phyloP scores from a whole-genome alignment of 2,113 vertebrate genomes.

The Urocynchramus pylzowi region DNA sequence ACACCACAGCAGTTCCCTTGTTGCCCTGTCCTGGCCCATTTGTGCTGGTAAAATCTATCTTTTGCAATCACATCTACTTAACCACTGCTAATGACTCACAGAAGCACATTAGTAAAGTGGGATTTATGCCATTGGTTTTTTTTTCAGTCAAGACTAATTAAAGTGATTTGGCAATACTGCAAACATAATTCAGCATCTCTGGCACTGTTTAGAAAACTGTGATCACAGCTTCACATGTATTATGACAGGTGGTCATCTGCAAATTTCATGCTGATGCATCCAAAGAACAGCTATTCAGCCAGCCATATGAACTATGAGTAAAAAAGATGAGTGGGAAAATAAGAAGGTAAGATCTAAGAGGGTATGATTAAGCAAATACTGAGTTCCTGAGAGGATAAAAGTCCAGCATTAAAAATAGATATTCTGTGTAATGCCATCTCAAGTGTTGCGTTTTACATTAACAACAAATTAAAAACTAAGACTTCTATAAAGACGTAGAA shows the following conservation, averaged over 20 bases:
- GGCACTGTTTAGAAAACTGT: slow-evolving; percentile 33
- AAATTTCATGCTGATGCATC: background rate
- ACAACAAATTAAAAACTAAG: background rate
- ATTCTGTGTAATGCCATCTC: background rate
- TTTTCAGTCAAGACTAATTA: slow-evolving; percentile 31
- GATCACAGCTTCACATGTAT: slow-evolving; percentile 15
- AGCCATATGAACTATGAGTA: background rate
- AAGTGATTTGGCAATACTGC: slow-evolving; percentile 15
- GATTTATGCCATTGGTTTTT: slow-evolving; percentile 31
- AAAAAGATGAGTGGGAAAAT: background rate
- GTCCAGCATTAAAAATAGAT: background rate
- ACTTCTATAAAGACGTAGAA: background rate
- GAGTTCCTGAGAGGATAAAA: background rate
- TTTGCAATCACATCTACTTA: background rate
- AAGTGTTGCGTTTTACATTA: background rate
- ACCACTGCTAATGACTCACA: slow-evolving; percentile 9
- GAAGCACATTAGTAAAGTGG: background rate
- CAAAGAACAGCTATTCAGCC: background rate
- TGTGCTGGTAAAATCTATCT: background rate
- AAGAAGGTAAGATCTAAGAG: background rate
- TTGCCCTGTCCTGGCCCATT: background rate
- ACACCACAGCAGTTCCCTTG: background rate
- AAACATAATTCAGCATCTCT: slow-evolving; percentile 32
- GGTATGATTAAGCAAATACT: background rate
- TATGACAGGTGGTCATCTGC: slow-evolving; percentile 7